These are phyloP conservation scores for Microplitis manilae DNA, from an alignment of 2,888 invertebrate species.

Conservation along the genomic window DNA sequence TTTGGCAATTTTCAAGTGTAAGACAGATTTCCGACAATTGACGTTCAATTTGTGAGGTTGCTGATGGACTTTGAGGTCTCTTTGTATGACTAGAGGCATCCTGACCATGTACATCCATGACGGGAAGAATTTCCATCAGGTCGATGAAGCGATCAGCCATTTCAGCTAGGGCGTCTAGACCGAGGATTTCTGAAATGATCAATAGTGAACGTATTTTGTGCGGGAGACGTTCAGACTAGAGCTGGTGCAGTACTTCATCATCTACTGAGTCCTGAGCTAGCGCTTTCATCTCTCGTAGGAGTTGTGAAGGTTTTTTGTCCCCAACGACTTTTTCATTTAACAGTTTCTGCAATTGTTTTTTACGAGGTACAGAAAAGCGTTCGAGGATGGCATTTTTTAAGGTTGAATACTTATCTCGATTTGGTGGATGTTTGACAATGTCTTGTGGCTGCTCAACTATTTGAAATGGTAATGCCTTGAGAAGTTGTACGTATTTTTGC, in stretches of 20 bases:
- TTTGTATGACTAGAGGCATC: too few species aligned
- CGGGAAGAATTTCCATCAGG: too few species aligned
- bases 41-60: too few species aligned
- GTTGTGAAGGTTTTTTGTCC: constrained; percentile 32
- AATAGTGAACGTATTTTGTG: neutral
- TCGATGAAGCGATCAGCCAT: neutral
- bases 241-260: constrained; percentile 44
- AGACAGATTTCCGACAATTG: too few species aligned
- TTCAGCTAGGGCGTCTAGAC: constrained; percentile 17
- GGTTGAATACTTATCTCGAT: constrained; percentile 20
- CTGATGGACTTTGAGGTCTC: too few species aligned
- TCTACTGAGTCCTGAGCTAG: constrained; percentile 39
- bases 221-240: constrained; percentile 43
- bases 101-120: too few species aligned
- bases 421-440: constrained; percentile 13
- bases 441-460: too few species aligned
- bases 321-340: constrained; percentile 23
- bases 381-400: constrained; percentile 32
- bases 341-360: constrained; percentile 27
- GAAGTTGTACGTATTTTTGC: too few species aligned
- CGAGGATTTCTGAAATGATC: constrained; percentile 13
- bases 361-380: constrained; percentile 27
- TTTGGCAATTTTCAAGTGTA: too few species aligned
- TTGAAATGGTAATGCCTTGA: too few species aligned
- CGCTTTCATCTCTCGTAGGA: constrained; percentile 45